phyloP scores from a whole-genome alignment of 2,888 invertebrate species.

The Elmis aenea region DNA sequence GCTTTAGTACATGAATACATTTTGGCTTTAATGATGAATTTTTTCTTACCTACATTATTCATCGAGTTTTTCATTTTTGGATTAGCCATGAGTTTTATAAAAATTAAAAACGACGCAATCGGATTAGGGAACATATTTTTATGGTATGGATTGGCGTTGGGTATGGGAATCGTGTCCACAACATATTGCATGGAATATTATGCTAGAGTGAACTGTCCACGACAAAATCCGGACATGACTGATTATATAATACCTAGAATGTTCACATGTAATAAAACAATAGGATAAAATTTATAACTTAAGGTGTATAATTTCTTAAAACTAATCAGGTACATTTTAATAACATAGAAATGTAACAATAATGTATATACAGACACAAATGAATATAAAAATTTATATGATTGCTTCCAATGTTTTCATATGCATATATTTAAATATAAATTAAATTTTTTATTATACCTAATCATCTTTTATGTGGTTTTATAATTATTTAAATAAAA shows the following conservation, averaged over 20 bases:
- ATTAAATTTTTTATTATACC: too few relatives aligned
- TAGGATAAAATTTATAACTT: too few relatives aligned
- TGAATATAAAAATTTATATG: too few relatives aligned
- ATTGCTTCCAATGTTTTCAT: too few relatives aligned
- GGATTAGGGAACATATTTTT: conserved; percentile 69
- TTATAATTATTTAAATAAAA: too few relatives aligned
- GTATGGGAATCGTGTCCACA: conserved; percentile 70
- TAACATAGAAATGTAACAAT: too few relatives aligned
- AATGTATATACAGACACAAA: too few relatives aligned
- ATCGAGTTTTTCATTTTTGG: conserved; percentile 71
- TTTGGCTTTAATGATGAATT: conserved; percentile 69
- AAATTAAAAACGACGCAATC: conserved; percentile 44
- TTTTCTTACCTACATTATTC: conserved; percentile 84
- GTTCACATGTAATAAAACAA: conserved; percentile 37
- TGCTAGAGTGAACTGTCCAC: conserved; percentile 70
- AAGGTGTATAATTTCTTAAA: too few relatives aligned
- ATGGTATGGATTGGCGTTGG: conserved; percentile 75
- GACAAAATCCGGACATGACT: conserved; percentile 39
- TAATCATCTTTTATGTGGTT: too few relatives aligned
- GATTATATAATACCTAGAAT: conserved; percentile 52
- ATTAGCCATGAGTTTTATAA: conserved; percentile 52
- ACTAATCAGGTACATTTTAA: too few relatives aligned
- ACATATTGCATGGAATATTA: conserved; percentile 84
- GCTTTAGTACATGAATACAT: conserved; percentile 87
- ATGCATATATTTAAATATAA: too few relatives aligned